Evolutionary conservation across 2,888 invertebrate species (phyloP), one percentile per base, ranked within the genome.

Genomic region (Philhelius pedissequus): DNA sequence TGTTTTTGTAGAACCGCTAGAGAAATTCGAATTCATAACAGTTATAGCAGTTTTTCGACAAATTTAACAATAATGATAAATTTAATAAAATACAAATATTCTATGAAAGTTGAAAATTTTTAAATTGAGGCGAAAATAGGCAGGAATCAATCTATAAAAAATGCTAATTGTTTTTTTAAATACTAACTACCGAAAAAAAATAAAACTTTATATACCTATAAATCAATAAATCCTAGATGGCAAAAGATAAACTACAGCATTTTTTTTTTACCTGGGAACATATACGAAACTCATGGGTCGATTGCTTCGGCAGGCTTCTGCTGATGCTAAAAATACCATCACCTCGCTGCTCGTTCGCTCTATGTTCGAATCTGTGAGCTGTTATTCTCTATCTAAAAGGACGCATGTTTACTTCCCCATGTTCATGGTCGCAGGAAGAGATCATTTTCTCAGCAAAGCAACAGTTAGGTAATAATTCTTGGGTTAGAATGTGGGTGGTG

Each of bases 401-500:
- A 69, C 82, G 82, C 82, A 83, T 83, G 82, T 66, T 56, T 48
- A 27, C 18, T 56, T 69, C 64, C 68, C 56, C 48, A 38, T 11
- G 45, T 15, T 9, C 40, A 52, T 22, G 43, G 40, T 62, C 25
- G 27, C 58, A 40, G 32, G 22, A 38, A 38, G 15, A 22, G 35
- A 60, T 18, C 27, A 38, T 62, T 22, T 54, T 32, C 73, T 82
- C 45, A 48, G 45, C 52, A 52, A 48, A 56, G 82, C 82, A 83
- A 83, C 82, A 83, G 82, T 83, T 83, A 69, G 82, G 73, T 78
- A 78, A 83, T 83, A 71, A 77, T 74, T 60, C 74, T 25, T 54
- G 60, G 43, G 60, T 80, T 74, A n/a, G 25, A 70, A 22, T 11
- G 15, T 2, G 15, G 43, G 18, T 43, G 43, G 20, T 27, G n/a